Base-by-base conservation (phyloP, 1,140 invertebrate species). In the Pentalonia nigronervosa region DNA sequence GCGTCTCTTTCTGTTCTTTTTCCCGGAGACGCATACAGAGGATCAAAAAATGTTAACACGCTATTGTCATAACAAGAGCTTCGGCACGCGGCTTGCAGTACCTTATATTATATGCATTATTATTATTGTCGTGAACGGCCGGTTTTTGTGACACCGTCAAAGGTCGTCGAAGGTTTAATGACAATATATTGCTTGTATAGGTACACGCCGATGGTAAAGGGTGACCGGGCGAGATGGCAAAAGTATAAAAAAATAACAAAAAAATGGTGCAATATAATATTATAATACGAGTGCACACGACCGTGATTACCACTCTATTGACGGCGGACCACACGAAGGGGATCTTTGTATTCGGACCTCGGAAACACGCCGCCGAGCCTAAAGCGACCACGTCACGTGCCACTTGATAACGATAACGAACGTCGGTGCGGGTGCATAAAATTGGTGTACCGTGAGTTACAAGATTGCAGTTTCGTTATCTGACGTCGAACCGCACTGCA, bases 381-480 rank as follows among this genome's bases (percentile, higher is more conserved):
- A 25, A 56, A 9, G 21, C 48, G 9, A 90, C 41, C 53, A 60
- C 88, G 53, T 90, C 88, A 45, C 88, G 88, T 90, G 41, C 21
- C 88, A 45, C 60, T 90, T 90, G 53, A 60, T 41, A 90, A 90
- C 88, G 88, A 60, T 41, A 60, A 90, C 48, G 36, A 21, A 25
- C 7, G 17, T 34, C 7, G 23, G 81, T 9, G 41, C 41, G 41
- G 36, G 36, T 67, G 30, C 25, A n/a, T 67, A 67, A n/a, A 67
- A n/a, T 30, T 7, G 14, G 30, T n/a, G 60, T 30, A n/a, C 30
- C 14, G 60, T 30, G n/a, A 67, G 60, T 67, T 67, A 30, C 60
- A 11, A n/a, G 60, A 30, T 20, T 17, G 30, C 14, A 76, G 30
- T 17, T 17, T 14, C 60, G 60, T 76, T n/a, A 76, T 76, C 60